Evolutionary conservation across 1,140 invertebrate species (phyloP), one percentile per base, ranked within the genome.

Genomic region (Scaptomyza graminum): DNA sequence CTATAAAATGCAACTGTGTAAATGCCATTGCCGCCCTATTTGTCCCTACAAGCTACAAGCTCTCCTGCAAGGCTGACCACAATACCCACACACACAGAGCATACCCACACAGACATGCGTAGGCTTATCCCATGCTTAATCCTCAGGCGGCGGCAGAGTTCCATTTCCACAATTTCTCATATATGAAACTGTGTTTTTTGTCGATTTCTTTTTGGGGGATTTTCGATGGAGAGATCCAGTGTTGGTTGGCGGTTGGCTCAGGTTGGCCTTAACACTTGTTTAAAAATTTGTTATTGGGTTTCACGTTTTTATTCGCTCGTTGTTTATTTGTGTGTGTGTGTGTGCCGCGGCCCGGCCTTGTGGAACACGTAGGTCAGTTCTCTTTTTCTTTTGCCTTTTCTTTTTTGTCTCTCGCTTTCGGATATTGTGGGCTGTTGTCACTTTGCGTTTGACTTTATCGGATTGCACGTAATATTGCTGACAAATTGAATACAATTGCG

Each of bases 401-500:
- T 57, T 57, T 49, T n/a, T n/a, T 11, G n/a, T 8, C 5, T 1
- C n/a, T n/a, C n/a, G n/a, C n/a, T n/a, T 43, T 25, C 12, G 15
- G 43, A 34, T 37, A 72, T 25, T 54, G 22, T 34, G 70, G 49
- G 39, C 79, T 73, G 59, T 73, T 84, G 76, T 77, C 81, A 81
- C 77, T 87, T 76, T 55, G 64, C 59, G 67, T 79, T 34, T 88
- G 83, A 75, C 75, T 82, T 89, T 88, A 89, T 88, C 79, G 65
- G 83, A 87, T 88, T 88, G 65, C 59, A 69, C 65, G 76, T 87
- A 83, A 89, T 87, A 87, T 87, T 67, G 69, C 75, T 73, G 83
- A 74, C 83, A 87, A 87, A 87, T 87, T 87, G 83, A 87, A 87
- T 87, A 79, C 85, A 87, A 87, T 83, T 87, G 83, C 73, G 70